A percentile compares a stretch with the other conserved stretches of the same genome.
Conservation (phyloP, 2,113 vertebrate genomes). For the Pangasianodon gigas region DNA sequence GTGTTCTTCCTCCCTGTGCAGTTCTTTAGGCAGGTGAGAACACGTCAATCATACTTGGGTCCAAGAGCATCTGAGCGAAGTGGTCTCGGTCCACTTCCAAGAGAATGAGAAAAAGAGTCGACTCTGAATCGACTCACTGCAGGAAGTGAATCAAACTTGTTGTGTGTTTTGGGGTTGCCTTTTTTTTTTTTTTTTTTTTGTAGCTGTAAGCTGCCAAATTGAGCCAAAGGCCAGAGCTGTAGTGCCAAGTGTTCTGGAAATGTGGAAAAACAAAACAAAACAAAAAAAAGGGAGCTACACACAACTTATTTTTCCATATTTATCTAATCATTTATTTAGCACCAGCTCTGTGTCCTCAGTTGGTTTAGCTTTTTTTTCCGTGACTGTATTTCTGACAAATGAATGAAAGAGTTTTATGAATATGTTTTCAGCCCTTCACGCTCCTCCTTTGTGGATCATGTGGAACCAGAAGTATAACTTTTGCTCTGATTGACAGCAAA, state of each 20-base stretch:
- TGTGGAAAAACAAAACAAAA: too few relatives aligned
- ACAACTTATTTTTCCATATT: background rate
- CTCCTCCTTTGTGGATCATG: background rate
- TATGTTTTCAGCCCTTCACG: background rate
- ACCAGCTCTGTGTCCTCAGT: background rate
- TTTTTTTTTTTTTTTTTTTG: background rate
- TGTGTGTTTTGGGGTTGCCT: background rate
- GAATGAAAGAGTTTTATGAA: background rate
- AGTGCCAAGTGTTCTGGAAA: background rate
- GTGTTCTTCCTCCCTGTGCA: background rate
- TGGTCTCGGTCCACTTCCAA: background rate
- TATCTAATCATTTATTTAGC: background rate
- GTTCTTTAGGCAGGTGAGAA: background rate
- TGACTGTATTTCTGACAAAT: background rate
- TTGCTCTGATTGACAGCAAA: background rate
- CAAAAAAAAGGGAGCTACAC: background rate
- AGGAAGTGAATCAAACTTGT: background rate
- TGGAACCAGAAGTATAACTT: background rate
- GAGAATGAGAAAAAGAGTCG: background rate
- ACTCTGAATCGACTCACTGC: background rate
- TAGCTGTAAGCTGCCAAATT: background rate
- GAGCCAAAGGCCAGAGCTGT: background rate
- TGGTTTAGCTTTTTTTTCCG: background rate
- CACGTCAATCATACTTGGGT: background rate
- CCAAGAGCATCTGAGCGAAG: background rate